phyloP scores from a whole-genome alignment of 2,113 vertebrate genomes.

The Actinemys pallida region DNA sequence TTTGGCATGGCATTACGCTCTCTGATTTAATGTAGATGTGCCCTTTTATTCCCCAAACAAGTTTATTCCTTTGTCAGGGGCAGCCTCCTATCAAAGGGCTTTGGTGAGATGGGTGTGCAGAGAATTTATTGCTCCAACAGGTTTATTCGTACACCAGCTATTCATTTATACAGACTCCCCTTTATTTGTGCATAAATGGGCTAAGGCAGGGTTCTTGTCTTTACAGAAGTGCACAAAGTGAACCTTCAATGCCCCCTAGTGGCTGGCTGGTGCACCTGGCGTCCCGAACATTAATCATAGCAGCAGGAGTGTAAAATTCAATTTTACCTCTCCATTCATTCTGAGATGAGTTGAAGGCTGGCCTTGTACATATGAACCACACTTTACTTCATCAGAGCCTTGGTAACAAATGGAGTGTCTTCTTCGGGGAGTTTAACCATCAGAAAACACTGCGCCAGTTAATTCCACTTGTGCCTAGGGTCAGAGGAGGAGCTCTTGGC shows the following conservation, averaged over 20 bases:
- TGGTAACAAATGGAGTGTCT: conserved; percentile 97
- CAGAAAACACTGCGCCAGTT: conserved; percentile 91
- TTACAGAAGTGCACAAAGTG: background rate
- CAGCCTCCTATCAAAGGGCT: conserved; percentile 1
- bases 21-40: conserved; percentile 6
- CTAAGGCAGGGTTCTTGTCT: background rate
- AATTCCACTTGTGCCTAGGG: conserved; percentile 90
- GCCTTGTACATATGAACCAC: conserved; percentile 92
- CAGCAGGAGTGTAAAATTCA: conserved; percentile 96
- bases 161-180: conserved; percentile 33
- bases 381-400: conserved; percentile 95
- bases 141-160: conserved; percentile 40
- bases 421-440: conserved; percentile 92
- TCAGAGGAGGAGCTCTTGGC: conserved; percentile 90
- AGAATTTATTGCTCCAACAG: conserved; percentile 61
- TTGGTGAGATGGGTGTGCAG: rapidly evolving
- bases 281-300: conserved; percentile 90
- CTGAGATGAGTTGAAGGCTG: conserved; percentile 93
- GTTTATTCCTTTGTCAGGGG: conserved; percentile 69
- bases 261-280: conserved; percentile 58
- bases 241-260: conserved; percentile 88
- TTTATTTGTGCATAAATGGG: rapidly evolving
- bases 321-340: conserved; percentile 97
- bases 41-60: conserved; percentile 44
- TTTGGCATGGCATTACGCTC: background rate